Base-by-base conservation (phyloP, 2,888 invertebrate genomes). In the Lithodes maja region DNA sequence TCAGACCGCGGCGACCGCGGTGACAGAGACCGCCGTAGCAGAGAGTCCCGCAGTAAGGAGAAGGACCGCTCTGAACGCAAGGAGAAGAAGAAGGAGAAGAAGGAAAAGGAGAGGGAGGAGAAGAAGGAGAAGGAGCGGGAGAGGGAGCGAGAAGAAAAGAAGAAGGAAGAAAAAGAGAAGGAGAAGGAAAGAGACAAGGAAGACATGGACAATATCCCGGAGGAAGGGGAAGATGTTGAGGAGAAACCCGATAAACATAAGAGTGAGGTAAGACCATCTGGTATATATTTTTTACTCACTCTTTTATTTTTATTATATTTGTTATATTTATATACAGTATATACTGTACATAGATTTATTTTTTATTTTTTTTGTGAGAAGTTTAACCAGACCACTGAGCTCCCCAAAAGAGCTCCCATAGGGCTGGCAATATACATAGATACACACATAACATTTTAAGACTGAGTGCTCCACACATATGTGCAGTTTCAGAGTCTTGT, bases 171-270 rank as follows among this genome's bases (percentile, higher is more conserved):
- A 17, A 90, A 90, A 53, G 90, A 91, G 9, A 89, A 90, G 71
- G 90, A 91, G 7, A 90, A 89, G 53, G 90, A 90, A 53, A 83
- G 79, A 79, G 89, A 86, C 52, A 85, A 85, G 85, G 87, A 87
- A 55, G 83, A 80, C 2, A 3, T 75, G 5, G 87, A 83, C n/a
- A 68, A 74, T 49, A 33, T 92, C 94, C 0, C 95, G 94, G 91
- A 95, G 92, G 96, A 96, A 88, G 95, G 95, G 68, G 96, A 97
- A 92, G 95, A 96, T 81, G 96, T 97, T 94, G 95, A 97, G 92
- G 85, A 90, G 33, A 90, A 88, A 33, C 89, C 84, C 75, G 85
- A 90, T 33, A 90, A 88, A 33, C 89, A 85, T 77, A 90, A 87
- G 88, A 87, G 92, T 9, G 93, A 93, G 92, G 93, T 94, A 81